Evolutionary conservation across 2,113 vertebrate genomes (phyloP).

Genomic region (Eulemur macaco): DNA sequence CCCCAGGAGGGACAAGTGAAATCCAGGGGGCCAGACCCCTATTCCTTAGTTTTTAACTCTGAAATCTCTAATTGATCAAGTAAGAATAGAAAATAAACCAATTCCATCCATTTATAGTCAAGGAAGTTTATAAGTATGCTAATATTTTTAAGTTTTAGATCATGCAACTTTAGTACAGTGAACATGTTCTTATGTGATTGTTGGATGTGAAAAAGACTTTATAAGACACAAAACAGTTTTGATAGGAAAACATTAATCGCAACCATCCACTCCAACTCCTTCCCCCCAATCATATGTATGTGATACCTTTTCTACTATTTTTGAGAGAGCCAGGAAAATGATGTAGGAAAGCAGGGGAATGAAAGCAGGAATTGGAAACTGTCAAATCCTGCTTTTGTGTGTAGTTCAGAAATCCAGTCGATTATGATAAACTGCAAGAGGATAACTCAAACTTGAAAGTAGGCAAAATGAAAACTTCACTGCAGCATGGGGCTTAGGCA

Average conservation of each 20-base stretch:
- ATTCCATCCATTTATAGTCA: neutral
- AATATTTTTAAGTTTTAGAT: conserved; percentile 47
- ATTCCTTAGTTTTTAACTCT: neutral
- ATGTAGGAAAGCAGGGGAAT: neutral
- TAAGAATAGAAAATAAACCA: conserved; percentile 1
- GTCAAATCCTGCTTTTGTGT: conserved; percentile 19
- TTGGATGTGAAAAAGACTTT: neutral
- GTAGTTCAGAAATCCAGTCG: neutral
- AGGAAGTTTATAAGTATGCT: conserved; percentile 17
- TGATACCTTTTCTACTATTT: neutral
- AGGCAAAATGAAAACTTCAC: conserved; percentile 28
- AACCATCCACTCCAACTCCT: neutral
- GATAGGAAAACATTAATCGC: conserved; percentile 21
- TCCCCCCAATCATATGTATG: neutral
- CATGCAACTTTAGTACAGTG: neutral
- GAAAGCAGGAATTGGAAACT: conserved; percentile 10
- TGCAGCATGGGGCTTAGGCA: neutral
- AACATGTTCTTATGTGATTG: neutral
- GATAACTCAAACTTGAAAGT: conserved; percentile 34
- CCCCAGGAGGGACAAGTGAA: neutral
- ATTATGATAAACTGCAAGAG: neutral
- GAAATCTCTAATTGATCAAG: neutral
- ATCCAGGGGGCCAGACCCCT: neutral
- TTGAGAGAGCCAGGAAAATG: neutral
- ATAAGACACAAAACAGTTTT: conserved; percentile 35